Percentiles rank a stretch among this genome's conserved stretches.
phyloP scores from a whole-genome alignment of 2,113 vertebrate species.

The Ardeotis arabs region DNA sequence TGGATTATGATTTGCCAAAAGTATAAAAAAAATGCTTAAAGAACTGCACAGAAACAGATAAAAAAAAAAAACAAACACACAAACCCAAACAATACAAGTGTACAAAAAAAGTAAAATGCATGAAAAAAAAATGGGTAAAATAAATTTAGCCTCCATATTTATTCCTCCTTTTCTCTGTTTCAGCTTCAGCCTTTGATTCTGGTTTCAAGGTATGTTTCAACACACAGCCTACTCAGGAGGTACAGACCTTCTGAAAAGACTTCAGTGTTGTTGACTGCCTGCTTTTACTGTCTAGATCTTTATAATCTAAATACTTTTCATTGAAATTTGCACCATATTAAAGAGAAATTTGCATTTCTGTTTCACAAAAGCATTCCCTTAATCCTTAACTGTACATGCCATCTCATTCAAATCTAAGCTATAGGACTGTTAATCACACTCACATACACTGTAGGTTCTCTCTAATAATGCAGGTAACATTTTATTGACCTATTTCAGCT shows the following conservation, averaged over 20 bases:
- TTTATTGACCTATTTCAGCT: constrained; percentile 38
- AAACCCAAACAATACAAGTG: neutral
- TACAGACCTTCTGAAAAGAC: neutral
- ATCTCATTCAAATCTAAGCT: neutral
- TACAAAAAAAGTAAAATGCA: neutral
- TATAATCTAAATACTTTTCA: neutral
- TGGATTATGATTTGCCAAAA: neutral
- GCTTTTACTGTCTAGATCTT: neutral
- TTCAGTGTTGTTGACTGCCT: neutral
- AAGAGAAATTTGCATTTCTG: neutral
- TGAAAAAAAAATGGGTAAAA: neutral
- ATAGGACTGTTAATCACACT: neutral
- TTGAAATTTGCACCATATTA: neutral
- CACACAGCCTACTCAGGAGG: neutral
- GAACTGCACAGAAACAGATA: neutral
- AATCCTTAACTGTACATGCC: neutral
- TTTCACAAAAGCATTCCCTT: neutral
- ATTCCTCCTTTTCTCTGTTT: neutral
- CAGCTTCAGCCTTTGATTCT: neutral
- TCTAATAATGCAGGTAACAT: constrained; percentile 5
- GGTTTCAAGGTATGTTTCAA: neutral
- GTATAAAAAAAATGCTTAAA: neutral
- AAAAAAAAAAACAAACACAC: neutral
- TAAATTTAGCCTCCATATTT: neutral
- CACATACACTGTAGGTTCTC: neutral